Evolutionary conservation across 2,888 invertebrate species (phyloP).

Genomic region (Microplitis manilae): DNA sequence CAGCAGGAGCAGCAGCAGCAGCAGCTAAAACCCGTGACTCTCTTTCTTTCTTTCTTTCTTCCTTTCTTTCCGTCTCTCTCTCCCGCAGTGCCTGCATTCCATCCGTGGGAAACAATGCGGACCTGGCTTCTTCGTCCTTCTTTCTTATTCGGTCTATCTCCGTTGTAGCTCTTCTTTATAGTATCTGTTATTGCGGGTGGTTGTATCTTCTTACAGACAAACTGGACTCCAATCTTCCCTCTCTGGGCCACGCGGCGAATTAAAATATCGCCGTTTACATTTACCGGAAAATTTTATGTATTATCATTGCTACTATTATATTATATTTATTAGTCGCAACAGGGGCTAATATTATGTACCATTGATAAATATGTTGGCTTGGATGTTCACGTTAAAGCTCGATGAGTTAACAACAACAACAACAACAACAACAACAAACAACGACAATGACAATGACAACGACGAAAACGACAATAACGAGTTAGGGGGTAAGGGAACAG

Average conservation of each 20-base stretch:
- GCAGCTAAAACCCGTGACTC: neutral
- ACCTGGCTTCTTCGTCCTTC: constrained; percentile 63
- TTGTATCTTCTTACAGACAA: constrained; percentile 4
- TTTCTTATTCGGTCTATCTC: constrained; percentile 61
- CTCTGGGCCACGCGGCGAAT: constrained; percentile 44
- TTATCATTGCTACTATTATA: too few species aligned
- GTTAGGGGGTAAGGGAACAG: constrained; percentile 21
- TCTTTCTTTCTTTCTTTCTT: constrained; percentile 23
- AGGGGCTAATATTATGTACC: too few species aligned
- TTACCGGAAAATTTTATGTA: too few species aligned
- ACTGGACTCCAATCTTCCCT: constrained; percentile 44
- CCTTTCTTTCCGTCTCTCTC: constrained; percentile 22
- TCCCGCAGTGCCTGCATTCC: constrained; percentile 61
- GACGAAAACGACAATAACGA: neutral
- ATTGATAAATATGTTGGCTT: constrained; percentile 24
- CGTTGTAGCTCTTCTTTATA: neutral
- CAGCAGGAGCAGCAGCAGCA: neutral
- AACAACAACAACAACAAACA: neutral
- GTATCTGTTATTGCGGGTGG: constrained; percentile 24
- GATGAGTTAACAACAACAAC: constrained; percentile 6
- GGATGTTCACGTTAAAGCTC: constrained; percentile 35
- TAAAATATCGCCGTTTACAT: constrained; percentile 28
- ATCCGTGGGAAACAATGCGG: constrained; percentile 69
- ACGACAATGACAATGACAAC: neutral
- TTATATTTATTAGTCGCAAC: too few species aligned